Percentiles rank a stretch among this genome's conserved stretches.
phyloP scores from a whole-genome alignment of 2,888 invertebrate genomes.

The Blastobasis lacticolella region DNA sequence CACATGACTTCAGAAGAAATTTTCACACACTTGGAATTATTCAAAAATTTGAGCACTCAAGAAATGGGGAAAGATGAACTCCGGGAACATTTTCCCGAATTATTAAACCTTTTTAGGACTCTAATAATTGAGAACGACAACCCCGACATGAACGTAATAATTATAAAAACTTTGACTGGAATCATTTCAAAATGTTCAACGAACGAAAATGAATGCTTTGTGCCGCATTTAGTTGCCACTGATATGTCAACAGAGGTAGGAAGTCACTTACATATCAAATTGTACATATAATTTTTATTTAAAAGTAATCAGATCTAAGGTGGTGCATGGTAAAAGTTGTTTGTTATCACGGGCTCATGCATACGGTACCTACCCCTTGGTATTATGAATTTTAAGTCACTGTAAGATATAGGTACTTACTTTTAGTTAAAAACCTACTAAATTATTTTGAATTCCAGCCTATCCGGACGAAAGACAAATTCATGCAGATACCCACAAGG shows the following conservation, averaged over 20 bases:
- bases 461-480: slow-evolving; percentile 32
- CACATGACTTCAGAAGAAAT: slow-evolving; percentile 52
- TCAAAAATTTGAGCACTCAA: slow-evolving; percentile 34
- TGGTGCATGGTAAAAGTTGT: too few species aligned
- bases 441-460: slow-evolving; percentile 29
- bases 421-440: neutral
- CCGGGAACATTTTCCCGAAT: slow-evolving; percentile 26
- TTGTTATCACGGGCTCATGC: too few species aligned
- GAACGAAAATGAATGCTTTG: slow-evolving; percentile 15
- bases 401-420: neutral
- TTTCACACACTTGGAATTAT: slow-evolving; percentile 40
- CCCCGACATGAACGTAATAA: slow-evolving; percentile 49
- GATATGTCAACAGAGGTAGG: slow-evolving; percentile 47
- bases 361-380: too few species aligned
- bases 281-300: too few species aligned
- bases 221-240: slow-evolving; percentile 23
- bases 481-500: slow-evolving; percentile 36
- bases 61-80: slow-evolving; percentile 37
- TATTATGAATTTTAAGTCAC: neutral
- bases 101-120: slow-evolving; percentile 38
- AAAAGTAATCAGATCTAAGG: too few species aligned
- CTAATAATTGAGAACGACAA: slow-evolving; percentile 48
- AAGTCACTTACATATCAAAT: too few species aligned
- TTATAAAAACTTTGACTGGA: slow-evolving; percentile 48
- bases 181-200: slow-evolving; percentile 32